These are phyloP conservation scores for Enteromius treurensis DNA, from an alignment of 2,797 vertebrate genomes.

Conservation along the genomic window DNA sequence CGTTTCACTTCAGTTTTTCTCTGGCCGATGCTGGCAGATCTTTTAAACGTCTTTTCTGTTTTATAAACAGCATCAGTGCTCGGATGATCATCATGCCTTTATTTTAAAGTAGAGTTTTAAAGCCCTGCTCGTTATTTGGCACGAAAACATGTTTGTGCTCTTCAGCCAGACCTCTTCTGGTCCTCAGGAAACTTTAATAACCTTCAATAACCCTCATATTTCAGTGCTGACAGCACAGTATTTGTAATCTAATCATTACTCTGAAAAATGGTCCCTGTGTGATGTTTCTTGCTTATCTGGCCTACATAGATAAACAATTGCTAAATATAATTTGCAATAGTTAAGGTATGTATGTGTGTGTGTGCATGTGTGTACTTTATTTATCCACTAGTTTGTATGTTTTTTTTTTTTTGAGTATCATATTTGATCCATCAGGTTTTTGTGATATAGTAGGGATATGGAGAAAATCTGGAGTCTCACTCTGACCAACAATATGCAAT, in stretches of 20 bases:
- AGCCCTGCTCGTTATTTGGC: neutral
- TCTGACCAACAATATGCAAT: neutral
- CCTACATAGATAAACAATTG: neutral
- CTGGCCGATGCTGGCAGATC: neutral
- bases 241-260: neutral
- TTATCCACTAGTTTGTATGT: neutral
- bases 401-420: neutral
- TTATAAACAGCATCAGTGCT: neutral
- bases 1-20: neutral
- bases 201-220: neutral
- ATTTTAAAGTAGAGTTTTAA: neutral
- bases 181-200: conserved; percentile 16
- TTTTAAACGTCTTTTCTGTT: neutral
- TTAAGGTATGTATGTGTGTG: neutral
- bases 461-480: neutral
- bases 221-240: neutral
- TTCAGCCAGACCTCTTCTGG: conserved; percentile 2
- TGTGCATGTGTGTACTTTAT: neutral
- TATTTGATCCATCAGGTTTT: neutral
- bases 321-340: neutral
- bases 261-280: neutral
- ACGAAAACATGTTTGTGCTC: neutral
- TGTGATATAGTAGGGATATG: neutral
- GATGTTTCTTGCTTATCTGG: neutral
- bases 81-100: neutral